phyloP scores from a whole-genome alignment of 1,140 invertebrate genomes.

The Pentalonia nigronervosa region DNA sequence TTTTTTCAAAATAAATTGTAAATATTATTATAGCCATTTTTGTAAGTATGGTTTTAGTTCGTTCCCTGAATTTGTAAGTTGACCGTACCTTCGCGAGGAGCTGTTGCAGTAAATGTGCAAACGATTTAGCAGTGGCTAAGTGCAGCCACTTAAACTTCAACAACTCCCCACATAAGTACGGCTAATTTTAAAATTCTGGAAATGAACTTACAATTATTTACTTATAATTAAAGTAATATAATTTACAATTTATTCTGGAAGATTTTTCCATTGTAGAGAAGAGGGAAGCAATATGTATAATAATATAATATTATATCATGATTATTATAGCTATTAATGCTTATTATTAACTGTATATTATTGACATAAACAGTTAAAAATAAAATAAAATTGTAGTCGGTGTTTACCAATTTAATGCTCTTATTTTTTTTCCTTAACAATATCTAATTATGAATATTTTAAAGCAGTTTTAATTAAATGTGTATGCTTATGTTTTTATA shows the following conservation, averaged over 20 bases:
- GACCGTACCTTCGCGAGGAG: not conserved
- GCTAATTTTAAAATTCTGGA: not conserved
- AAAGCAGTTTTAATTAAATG: not conserved
- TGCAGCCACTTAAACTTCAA: not conserved
- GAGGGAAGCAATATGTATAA: not conserved
- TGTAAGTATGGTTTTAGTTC: not conserved
- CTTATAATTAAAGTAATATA: not conserved
- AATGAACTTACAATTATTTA: not conserved
- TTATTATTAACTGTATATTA: not conserved
- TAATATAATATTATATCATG: not conserved
- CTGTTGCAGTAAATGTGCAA: no score
- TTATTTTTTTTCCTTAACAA: not conserved
- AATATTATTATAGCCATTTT: not conserved
- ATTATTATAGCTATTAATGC: not conserved
- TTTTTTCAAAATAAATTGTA: not conserved
- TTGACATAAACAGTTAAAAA: not conserved
- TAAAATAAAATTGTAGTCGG: not conserved
- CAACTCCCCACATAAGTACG: not conserved
- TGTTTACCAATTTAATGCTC: not conserved
- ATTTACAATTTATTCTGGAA: not conserved
- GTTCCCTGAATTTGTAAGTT: not conserved
- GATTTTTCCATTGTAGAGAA: not conserved
- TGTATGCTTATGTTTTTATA: not conserved
- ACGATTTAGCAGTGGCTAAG: no score
- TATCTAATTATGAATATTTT: not conserved